Evolutionary conservation across 2,113 vertebrate genomes (phyloP), one percentile per base, ranked within the genome.

Genomic region (Oxygymnocypris stewartii): DNA sequence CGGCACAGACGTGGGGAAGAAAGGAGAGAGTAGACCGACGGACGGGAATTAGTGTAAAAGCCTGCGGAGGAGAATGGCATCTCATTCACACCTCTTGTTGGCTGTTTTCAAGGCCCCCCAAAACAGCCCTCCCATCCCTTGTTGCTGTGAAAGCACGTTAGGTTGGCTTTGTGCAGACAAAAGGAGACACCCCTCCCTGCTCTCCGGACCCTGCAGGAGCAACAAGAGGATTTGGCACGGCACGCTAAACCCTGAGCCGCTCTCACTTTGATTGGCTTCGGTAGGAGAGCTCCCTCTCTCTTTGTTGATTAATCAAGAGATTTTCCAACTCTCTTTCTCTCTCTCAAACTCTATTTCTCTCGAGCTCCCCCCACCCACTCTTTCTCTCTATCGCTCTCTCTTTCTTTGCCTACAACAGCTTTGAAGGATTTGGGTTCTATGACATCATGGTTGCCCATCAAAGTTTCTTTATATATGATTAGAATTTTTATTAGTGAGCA

Each of bases 31-130:
- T 40, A 89, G 92, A 89, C 91, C 87, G 91, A 93, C 89, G 89
- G 91, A 86, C 86, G 87, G 94, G 94, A 95, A 95, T 95, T 95
- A 95, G 94, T 92, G 94, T 94, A 94, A 97, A 97, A 96, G 95
- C 96, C 96, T 93, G 96, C 95, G 95, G 92, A 94, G 94, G 93
- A 96, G 88, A 97, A 96, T 96, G 96, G 94, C 94, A 95, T 96
- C 94, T 96, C 96, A 98, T 98, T 99, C 96, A 96, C 95, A 95
- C 84, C 95, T 95, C 97, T 98, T 97, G 96, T 97, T 96, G 96
- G 94, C 94, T 92, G 95, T 96, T 95, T 97, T 97, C 94, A 88
- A 91, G 89, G 57, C 91, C 75, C 89, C 88, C 84, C 75, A 90
- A 92, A 93, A 93, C 92, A 94, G 91, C 93, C 93, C 93, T 94